These are phyloP conservation scores for Diabrotica undecimpunctata DNA, from an alignment of 1,140 invertebrate genomes.

Conservation along the genomic window DNA sequence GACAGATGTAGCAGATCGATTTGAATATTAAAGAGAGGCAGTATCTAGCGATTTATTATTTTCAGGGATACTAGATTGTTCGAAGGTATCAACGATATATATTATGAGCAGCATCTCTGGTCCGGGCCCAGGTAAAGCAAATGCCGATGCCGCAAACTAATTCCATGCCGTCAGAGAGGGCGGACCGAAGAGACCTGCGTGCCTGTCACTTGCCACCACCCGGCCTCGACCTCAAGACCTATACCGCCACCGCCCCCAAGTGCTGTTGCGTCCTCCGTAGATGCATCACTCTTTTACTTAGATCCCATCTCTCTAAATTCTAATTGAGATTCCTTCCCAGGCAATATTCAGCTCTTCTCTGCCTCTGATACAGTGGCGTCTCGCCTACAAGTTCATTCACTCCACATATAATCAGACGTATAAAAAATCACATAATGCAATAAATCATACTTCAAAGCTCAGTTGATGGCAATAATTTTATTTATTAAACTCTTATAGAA, in stretches of 20 bases:
- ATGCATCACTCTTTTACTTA: constrained; percentile 40
- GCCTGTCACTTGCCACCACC: constrained; percentile 44
- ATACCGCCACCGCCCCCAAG: constrained; percentile 39
- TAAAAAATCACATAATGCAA: no score
- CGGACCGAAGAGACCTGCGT: constrained; percentile 40
- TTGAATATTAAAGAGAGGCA: background rate
- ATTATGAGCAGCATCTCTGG: constrained; percentile 32
- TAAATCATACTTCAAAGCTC: no score
- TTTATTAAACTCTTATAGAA: no score
- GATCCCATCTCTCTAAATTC: constrained; percentile 41
- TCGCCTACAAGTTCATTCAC: background rate
- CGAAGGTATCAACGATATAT: constrained; percentile 28
- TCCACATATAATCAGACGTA: no score
- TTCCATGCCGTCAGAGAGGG: constrained; percentile 39
- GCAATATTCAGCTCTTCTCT: constrained; percentile 17
- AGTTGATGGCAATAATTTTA: no score
- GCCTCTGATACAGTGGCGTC: constrained; percentile 6
- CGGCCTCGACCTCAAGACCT: constrained; percentile 37
- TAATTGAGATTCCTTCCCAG: constrained; percentile 43
- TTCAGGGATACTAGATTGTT: constrained; percentile 1
- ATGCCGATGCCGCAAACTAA: constrained; percentile 43
- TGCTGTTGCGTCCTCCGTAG: constrained; percentile 33
- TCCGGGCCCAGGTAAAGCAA: constrained; percentile 34
- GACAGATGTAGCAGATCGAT: background rate
- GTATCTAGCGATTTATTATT: background rate